Evolutionary conservation across 2,797 vertebrate species (phyloP).

Genomic region (Tokudaia muenninki): DNA sequence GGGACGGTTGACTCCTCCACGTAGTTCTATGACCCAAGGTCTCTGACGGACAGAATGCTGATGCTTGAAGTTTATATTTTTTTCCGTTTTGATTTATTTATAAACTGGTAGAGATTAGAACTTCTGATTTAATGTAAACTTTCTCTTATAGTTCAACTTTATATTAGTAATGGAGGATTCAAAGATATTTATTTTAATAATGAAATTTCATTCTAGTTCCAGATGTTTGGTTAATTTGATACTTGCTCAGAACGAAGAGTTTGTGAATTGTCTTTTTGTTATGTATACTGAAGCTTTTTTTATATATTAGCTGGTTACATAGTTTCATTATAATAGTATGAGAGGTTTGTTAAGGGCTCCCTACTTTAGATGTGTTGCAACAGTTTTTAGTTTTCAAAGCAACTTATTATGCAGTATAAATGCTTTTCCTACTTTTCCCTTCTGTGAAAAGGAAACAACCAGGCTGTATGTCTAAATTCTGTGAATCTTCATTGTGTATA

Average conservation of each 20-base stretch:
- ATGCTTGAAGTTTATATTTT: neutral
- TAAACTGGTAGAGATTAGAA: neutral
- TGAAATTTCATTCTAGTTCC: neutral
- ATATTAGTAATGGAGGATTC: neutral
- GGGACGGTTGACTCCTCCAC: neutral
- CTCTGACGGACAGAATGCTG: neutral
- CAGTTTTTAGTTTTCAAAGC: neutral
- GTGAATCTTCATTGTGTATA: neutral
- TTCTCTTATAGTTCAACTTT: conserved; percentile 55
- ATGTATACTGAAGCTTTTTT: neutral
- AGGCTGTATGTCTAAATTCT: neutral
- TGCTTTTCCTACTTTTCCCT: neutral
- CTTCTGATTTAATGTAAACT: neutral
- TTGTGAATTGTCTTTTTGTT: neutral
- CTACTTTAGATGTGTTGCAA: neutral
- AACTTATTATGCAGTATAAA: neutral
- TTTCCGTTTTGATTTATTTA: conserved; percentile 33
- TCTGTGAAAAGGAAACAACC: neutral
- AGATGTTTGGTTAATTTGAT: neutral
- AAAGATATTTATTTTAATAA: neutral
- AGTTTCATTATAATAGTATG: neutral
- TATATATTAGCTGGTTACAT: neutral
- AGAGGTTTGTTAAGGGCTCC: neutral
- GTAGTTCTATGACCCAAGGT: neutral
- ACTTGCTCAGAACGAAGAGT: neutral